phyloP scores from a whole-genome alignment of 2,888 invertebrate genomes.

The Hypomecis punctinalis region DNA sequence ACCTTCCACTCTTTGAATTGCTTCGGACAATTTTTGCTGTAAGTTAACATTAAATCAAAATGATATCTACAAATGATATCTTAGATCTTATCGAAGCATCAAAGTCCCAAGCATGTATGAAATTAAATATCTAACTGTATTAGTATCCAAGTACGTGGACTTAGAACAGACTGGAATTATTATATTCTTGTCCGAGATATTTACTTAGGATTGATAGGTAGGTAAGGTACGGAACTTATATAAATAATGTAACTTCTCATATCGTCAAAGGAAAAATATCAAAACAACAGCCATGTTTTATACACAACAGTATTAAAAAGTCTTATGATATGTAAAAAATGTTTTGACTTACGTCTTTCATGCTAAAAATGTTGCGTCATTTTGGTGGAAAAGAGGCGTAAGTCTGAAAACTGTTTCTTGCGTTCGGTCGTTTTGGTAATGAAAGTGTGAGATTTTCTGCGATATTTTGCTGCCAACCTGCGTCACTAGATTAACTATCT shows the following conservation, averaged over 20 bases:
- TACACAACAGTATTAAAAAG: not conserved
- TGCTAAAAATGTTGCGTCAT: too few species aligned
- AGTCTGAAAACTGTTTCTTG: too few species aligned
- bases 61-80: too few species aligned
- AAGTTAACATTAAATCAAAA: too few species aligned
- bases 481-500: conserved; percentile 29
- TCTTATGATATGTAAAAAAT: not conserved
- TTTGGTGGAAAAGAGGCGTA: too few species aligned
- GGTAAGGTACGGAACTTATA: conserved; percentile 7
- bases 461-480: conserved; percentile 20
- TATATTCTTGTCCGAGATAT: conserved; percentile 9
- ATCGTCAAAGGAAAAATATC: conserved; percentile 15
- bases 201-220: too few species aligned
- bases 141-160: too few species aligned
- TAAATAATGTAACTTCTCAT: conserved; percentile 10
- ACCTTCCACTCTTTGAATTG: too few species aligned
- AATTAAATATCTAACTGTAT: too few species aligned
- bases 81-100: too few species aligned
- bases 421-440: not conserved
- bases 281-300: conserved; percentile 5
- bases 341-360: conserved; percentile 5
- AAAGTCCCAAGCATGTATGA: too few species aligned
- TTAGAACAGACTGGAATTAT: not conserved
- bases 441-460: conserved; percentile 16
- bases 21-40: too few species aligned